Evolutionary conservation across 2,888 invertebrate species (phyloP), one percentile per base, ranked within the genome.

Genomic region (Balanococcus diminutus): DNA sequence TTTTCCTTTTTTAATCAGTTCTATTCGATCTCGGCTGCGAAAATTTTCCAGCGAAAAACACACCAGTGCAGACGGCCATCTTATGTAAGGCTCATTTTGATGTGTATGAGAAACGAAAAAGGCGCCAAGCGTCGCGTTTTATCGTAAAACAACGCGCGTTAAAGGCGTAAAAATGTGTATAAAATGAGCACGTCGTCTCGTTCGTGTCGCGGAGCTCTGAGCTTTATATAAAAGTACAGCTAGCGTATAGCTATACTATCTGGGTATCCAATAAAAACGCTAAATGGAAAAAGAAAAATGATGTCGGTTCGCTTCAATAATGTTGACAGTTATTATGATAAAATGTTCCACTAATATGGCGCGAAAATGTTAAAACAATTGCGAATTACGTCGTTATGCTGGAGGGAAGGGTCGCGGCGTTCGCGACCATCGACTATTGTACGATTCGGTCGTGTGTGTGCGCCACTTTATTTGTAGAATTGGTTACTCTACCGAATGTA

Each of bases 311-410:
- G 61, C 61, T 67, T 67, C 61, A 67, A 67, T 67, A 67, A 67
- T 67, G 61, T 67, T 67, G 61, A 67, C 61, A 67, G 61, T 67
- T 67, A 67, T 67, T 67, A 67, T 67, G 61, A 67, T 67, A 67
- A 67, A 67, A 67, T 67, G 61, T 67, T 67, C 61, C 61, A 67
- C 61, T 67, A 67, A 67, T 67, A 67, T 67, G 61, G 61, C 61
- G 61, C 61, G 61, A 67, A 67, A 67, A 67, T 67, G 61, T 67
- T 67, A 28, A 67, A 67, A 67, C 61, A 67, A 67, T 67, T 67
- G 61, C 61, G 61, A 67, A 67, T 67, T 67, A 67, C 61, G 25
- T 67, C 61, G 61, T 67, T 67, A 67, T 67, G 8, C n/a, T n/a
- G n/a, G 56, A 19, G 22, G 11, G 28, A 67, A 67, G 28, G 25